A percentile compares a stretch with the other conserved stretches of the same genome.
Conservation (phyloP, 2,888 invertebrate genomes). For the Poecilobothrus nobilitatus region DNA sequence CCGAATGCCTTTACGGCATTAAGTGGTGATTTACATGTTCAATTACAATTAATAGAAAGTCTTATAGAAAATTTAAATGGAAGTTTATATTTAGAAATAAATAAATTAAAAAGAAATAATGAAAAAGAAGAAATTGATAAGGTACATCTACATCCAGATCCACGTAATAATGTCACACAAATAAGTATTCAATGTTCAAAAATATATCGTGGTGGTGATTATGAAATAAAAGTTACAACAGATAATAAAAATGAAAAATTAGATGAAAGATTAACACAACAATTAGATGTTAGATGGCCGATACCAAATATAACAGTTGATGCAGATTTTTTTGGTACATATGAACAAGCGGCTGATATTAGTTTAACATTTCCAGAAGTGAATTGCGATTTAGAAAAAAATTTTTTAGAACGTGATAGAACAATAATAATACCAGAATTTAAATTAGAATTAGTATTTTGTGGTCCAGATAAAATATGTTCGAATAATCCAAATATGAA, state of each 20-base stretch:
- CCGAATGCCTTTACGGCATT: constrained; percentile 69
- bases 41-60: constrained; percentile 46
- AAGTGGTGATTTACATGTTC: constrained; percentile 69
- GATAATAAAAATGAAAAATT: constrained; percentile 22
- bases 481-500: constrained; percentile 36
- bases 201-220: constrained; percentile 63
- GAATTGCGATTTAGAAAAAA: constrained; percentile 46
- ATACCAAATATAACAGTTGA: constrained; percentile 61
- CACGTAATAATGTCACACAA: constrained; percentile 37
- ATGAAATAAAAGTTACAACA: constrained; percentile 44
- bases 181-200: constrained; percentile 61
- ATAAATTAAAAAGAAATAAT: constrained; percentile 36
- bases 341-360: constrained; percentile 63
- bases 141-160: constrained; percentile 22
- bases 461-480: constrained; percentile 67
- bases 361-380: constrained; percentile 67
- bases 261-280: constrained; percentile 40
- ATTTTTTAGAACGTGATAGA: constrained; percentile 29
- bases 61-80: not conserved
- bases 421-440: constrained; percentile 55
- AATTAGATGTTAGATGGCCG: constrained; percentile 76
- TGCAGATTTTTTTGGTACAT: constrained; percentile 69
- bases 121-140: constrained; percentile 29
- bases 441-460: constrained; percentile 71
- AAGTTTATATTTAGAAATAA: constrained; percentile 44